These are phyloP conservation scores for Stenodera caucasica DNA, from an alignment of 2,888 invertebrate species.

Conservation along the genomic window DNA sequence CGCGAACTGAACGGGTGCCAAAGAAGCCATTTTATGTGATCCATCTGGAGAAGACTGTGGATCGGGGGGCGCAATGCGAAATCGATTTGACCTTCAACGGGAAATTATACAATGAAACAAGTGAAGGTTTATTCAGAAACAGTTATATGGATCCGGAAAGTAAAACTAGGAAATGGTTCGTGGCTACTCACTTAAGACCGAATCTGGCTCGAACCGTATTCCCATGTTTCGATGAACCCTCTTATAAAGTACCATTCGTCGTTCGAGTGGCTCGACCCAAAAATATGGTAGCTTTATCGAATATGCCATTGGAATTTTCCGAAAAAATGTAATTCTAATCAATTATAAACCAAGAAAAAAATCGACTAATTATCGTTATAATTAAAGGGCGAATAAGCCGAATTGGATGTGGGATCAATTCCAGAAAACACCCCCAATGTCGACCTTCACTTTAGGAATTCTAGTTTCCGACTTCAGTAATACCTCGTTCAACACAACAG, in stretches of 20 bases:
- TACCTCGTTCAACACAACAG: conserved; percentile 38
- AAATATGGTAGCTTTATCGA: conserved; percentile 64
- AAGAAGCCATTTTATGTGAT: conserved; percentile 67
- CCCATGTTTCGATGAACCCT: conserved; percentile 81
- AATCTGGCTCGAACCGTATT: conserved; percentile 76
- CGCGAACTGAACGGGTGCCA: conserved; percentile 56
- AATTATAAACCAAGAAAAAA: too few species aligned
- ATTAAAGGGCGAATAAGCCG: conserved; percentile 61
- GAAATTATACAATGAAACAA: conserved; percentile 63
- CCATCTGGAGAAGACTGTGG: conserved; percentile 61
- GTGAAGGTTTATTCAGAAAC: conserved; percentile 72
- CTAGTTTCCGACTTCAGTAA: conserved; percentile 67
- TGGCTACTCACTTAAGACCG: conserved; percentile 70
- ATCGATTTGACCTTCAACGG: conserved; percentile 69
- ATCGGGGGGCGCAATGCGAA: conserved; percentile 62
- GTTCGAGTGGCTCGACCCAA: conserved; percentile 65
- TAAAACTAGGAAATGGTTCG: conserved; percentile 58
- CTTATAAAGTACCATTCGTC: conserved; percentile 71
- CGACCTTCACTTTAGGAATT: conserved; percentile 74
- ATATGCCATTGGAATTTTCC: conserved; percentile 63
- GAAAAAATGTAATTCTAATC: conserved; percentile 65
- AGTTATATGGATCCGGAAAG: conserved; percentile 59
- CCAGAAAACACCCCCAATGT: conserved; percentile 72
- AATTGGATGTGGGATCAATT: conserved; percentile 71
- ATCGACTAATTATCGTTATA: too few species aligned